Conservation (phyloP, 2,888 invertebrate species). For the Thalpophila matura region DNA sequence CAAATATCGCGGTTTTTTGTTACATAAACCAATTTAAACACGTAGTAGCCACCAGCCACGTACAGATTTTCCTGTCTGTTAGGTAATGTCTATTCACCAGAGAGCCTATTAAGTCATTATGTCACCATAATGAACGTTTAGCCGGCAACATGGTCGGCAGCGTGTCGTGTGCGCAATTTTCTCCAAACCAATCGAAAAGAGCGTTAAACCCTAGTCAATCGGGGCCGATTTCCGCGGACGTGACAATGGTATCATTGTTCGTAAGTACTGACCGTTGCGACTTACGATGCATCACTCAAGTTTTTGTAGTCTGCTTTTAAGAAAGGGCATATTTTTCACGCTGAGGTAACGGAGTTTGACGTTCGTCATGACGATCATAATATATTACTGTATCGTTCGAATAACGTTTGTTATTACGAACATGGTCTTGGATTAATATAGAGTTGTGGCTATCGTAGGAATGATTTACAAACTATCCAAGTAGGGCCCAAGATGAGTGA, state of each 20-base stretch:
- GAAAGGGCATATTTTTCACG: constrained; percentile 30
- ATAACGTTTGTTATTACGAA: constrained; percentile 56
- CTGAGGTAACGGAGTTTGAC: constrained; percentile 44
- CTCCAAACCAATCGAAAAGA: constrained; percentile 74
- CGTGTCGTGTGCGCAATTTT: constrained; percentile 66
- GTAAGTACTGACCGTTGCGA: constrained; percentile 56
- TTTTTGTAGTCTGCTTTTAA: constrained; percentile 23
- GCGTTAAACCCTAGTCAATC: constrained; percentile 65
- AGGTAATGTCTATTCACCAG: constrained; percentile 66
- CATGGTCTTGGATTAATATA: constrained; percentile 61
- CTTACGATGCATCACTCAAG: constrained; percentile 27
- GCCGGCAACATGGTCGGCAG: constrained; percentile 38
- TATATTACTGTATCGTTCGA: constrained; percentile 44
- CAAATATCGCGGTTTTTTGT: constrained; percentile 11
- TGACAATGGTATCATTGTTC: constrained; percentile 82
- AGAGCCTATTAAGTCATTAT: constrained; percentile 72
- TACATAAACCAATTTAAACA: constrained; percentile 31
- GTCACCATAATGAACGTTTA: constrained; percentile 64
- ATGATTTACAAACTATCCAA: constrained; percentile 75
- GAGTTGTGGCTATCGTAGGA: constrained; percentile 65
- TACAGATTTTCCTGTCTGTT: constrained; percentile 66
- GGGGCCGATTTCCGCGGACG: constrained; percentile 74
- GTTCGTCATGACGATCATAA: constrained; percentile 28
- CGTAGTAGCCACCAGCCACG: constrained; percentile 44
- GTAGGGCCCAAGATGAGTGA: constrained; percentile 74